Evolutionary conservation across 2,113 vertebrate genomes (phyloP), one percentile per base, ranked within the genome.

Genomic region (Maccullochella peelii): DNA sequence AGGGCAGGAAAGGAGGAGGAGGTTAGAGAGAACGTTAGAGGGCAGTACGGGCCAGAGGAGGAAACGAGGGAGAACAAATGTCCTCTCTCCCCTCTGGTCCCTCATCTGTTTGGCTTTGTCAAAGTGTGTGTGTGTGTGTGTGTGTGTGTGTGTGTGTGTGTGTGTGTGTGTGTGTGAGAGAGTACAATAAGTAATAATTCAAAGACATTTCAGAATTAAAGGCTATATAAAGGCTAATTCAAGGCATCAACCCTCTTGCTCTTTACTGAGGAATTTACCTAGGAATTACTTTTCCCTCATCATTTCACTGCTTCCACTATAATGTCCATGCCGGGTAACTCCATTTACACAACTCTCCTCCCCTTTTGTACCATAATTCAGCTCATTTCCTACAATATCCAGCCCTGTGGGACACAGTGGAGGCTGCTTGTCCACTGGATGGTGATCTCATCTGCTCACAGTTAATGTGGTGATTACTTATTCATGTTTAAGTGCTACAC

Each of bases 31-130:
- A 73, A 77, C 80, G 76, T 88, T 80, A 61, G 74, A 72, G 72
- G 74, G 18, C 49, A 73, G 30, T 8, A 36, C 62, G 66, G 25
- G 82, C 74, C 57, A 25, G 33, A 36, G 27, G 30, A 77, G 83
- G 47, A 85, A 71, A 75, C 16, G 21, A 80, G 33, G 38, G 57
- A 44, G 61, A 76, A 82, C 36, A 73, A 73, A 75, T 82, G 44
- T 71, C 65, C 23, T 38, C 33, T 81, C 38, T 84, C 33, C 68
- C 74, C 86, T 86, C 67, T 80, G 62, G 72, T 77, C 71, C n/a
- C 36, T 83, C 72, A 77, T 67, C 61, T 81, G 78, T 58, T 40
- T 67, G 25, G 18, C 25, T 70, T 25, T 42, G 42, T 52, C 1
- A 0, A 65, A 38, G 5, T 59, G 36, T 52, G 49, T 80, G 50